phyloP scores from a whole-genome alignment of 2,797 vertebrate species.

The Leucoraja ocellata region DNA sequence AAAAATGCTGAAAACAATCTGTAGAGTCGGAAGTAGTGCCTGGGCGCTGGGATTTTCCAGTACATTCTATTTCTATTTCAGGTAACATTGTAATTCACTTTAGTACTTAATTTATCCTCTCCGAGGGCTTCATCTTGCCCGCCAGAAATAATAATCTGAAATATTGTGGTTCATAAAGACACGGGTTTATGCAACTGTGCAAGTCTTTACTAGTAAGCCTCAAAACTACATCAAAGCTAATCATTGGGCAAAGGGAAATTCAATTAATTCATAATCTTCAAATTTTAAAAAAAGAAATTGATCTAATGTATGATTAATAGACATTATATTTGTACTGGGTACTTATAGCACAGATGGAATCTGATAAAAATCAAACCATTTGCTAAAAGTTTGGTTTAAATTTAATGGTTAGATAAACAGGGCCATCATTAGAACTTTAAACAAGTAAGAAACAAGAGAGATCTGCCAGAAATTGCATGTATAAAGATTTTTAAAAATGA shows the following conservation, averaged over 20 bases:
- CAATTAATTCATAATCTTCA: neutral
- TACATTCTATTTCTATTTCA: no score
- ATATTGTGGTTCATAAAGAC: neutral
- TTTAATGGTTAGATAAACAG: neutral
- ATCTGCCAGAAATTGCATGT: neutral
- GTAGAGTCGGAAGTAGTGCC: no score
- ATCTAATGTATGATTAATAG: neutral
- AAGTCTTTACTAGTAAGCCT: neutral
- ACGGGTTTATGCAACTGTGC: neutral
- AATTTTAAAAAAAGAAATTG: neutral
- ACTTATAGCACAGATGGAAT: neutral
- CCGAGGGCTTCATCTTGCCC: neutral
- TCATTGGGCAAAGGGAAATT: neutral
- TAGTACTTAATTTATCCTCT: neutral
- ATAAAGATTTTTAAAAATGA: neutral
- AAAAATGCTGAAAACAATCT: no score
- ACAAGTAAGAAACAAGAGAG: neutral
- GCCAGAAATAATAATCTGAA: neutral
- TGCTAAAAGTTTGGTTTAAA: neutral
- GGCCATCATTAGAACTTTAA: neutral
- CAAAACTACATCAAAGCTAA: neutral
- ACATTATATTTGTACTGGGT: neutral
- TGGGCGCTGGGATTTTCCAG: no score
- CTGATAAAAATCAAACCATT: neutral
- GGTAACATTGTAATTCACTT: neutral